Evolutionary conservation across 1,140 invertebrate genomes (phyloP), one percentile per base, ranked within the genome.

Genomic region (Acromyrmex charruanus): DNA sequence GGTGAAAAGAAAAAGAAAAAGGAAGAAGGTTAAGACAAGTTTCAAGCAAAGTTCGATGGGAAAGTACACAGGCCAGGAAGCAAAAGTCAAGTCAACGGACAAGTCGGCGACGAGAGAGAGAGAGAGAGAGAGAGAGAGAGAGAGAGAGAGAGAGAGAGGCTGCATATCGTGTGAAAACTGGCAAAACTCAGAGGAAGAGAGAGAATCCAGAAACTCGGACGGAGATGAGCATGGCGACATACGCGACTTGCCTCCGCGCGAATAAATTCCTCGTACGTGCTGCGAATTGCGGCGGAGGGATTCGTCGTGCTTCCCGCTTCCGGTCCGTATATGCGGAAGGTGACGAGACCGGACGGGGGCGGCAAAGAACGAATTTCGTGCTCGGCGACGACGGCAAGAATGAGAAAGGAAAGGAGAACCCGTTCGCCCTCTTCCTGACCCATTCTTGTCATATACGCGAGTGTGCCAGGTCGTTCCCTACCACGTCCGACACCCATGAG

Each of bases 261-360:
- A 93, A 93, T 92, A 93, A 93, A 93, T 93, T 93, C 72, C 77
- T 85, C 79, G 59, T 92, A 92, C 92, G 92, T 93, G 92, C 88
- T 66, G 51, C 75, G 92, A 92, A 93, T 92, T 88, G 86, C 63
- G 69, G 51, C 61, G 31, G 10, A 58, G 59, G 79, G 68, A 77
- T 87, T 90, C 85, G 51, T 74, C 55, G 21, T 61, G 53, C 55
- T 53, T 59, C 55, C 59, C 66, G 55, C 71, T 88, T 89, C 88
- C 88, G 88, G 87, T 89, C 53, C 74, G 65, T 49, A 61, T 63
- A 61, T 63, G 87, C 59, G 65, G 58, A 72, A 85, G 72, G 39
- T 71, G 72, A 85, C 69, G 69, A 63, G 31, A 68, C 31, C 66
- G 35, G 25, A 12, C 21, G 80, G 9, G 63, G 87, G 14, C 61